These are phyloP conservation scores for Lasioglossum albipes DNA, from an alignment of 1,140 invertebrate genomes.

Conservation along the genomic window DNA sequence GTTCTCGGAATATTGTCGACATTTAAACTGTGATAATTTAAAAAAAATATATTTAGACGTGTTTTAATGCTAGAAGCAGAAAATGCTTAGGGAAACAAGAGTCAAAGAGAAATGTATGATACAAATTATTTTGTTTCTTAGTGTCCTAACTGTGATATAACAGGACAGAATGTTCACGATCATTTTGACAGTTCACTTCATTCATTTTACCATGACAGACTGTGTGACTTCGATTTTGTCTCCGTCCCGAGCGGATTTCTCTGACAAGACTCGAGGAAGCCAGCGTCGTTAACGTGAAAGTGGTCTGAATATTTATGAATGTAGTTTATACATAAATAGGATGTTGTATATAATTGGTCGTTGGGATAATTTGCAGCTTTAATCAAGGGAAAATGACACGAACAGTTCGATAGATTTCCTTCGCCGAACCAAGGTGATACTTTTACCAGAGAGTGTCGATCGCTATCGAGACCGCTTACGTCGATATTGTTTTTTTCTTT, in stretches of 20 bases:
- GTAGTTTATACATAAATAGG: background rate
- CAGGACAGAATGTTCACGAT: background rate
- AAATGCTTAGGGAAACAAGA: too few species aligned
- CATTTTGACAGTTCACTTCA: background rate
- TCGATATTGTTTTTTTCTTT: background rate
- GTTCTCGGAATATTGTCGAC: too few species aligned
- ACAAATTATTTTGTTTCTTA: too few species aligned
- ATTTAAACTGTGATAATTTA: too few species aligned
- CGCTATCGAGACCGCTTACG: background rate
- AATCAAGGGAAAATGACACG: background rate
- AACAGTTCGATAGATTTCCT: background rate
- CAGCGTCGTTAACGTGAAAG: constrained; percentile 10
- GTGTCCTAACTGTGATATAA: too few species aligned
- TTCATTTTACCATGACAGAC: background rate
- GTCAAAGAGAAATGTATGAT: too few species aligned
- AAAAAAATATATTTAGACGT: too few species aligned
- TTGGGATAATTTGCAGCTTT: background rate
- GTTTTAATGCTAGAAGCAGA: too few species aligned
- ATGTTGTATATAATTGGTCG: background rate
- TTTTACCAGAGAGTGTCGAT: background rate
- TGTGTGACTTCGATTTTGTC: background rate
- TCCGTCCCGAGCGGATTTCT: background rate
- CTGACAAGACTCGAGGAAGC: background rate
- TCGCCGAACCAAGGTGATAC: too few species aligned
- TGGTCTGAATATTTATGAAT: constrained; percentile 27